These are phyloP conservation scores for Pristiophorus japonicus DNA, from an alignment of 2,113 vertebrate genomes.

Conservation along the genomic window DNA sequence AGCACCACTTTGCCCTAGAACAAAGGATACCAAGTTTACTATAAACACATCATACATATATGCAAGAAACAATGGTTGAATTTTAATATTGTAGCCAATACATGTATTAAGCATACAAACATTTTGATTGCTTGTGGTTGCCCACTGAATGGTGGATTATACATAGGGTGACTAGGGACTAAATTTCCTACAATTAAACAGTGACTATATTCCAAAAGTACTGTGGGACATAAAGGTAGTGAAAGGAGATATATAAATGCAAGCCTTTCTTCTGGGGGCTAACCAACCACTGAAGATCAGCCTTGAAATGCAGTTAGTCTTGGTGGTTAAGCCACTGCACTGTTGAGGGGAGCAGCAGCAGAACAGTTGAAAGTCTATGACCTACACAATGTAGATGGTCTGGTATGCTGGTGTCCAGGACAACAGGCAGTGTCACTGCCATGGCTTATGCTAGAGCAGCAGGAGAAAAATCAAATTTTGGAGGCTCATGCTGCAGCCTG, in stretches of 20 bases:
- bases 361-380: not conserved
- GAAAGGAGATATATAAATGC: too few relatives aligned
- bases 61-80: not conserved
- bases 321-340: not conserved
- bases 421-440: too few relatives aligned
- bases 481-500: not conserved
- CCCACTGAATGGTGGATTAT: not conserved
- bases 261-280: too few relatives aligned
- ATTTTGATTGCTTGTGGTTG: not conserved
- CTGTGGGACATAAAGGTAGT: not conserved
- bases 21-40: not conserved
- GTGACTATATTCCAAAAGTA: too few relatives aligned
- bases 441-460: too few relatives aligned
- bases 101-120: not conserved
- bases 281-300: not conserved
- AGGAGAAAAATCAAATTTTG: too few relatives aligned
- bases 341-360: not conserved
- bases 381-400: not conserved
- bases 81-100: not conserved
- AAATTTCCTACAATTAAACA: not conserved
- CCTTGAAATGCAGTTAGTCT: not conserved
- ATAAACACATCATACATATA: not conserved
- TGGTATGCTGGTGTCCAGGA: not conserved
- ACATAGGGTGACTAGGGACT: not conserved
- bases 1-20: constrained; percentile 51